Evolutionary conservation across 1,140 invertebrate species (phyloP), one percentile per base, ranked within the genome.

Genomic region (Drosophila santomea): DNA sequence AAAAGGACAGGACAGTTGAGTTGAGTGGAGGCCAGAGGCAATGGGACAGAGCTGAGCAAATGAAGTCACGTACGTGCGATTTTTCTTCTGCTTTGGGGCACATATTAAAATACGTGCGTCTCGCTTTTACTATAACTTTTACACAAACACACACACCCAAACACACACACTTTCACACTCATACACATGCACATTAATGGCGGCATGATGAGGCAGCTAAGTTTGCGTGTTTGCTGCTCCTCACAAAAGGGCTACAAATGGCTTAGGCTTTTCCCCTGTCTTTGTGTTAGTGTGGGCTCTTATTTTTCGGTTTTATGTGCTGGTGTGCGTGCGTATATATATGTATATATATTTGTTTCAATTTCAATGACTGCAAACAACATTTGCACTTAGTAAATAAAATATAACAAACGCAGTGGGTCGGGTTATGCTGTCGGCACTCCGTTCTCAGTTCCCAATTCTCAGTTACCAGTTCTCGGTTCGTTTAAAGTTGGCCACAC

Each of bases 71-170:
- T 91, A 83, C 82, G 79, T 85, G 85, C 77, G 90, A 91, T 91
- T 90, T 91, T 91, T 91, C 90, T 91, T 91, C 81, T 88, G 84
- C 83, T 90, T 91, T 91, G 77, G 89, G 85, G 79, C 90, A 88
- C 81, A 91, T 91, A 91, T 91, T 91, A 91, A 91, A 86, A 91
- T 91, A 91, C 90, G 90, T 91, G 89, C 79, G 83, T 80, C 74
- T 89, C 72, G 61, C 82, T 76, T 86, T 86, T 88, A 86, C 83
- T 86, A 86, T 86, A 86, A 86, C 83, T 86, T 86, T 79, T 58
- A 78, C 78, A 78, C 61, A 81, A 17, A 73, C 63, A 66, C 44
- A 74, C 14, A 45, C 20, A 74, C 45, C 39, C 44, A 20, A 7
- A 44, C 43, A 11, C 4, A 39, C 38, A 39, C 38, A 39, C 2